Conservation (phyloP, 2,113 vertebrate species). For the Amphilophus citrinellus region DNA sequence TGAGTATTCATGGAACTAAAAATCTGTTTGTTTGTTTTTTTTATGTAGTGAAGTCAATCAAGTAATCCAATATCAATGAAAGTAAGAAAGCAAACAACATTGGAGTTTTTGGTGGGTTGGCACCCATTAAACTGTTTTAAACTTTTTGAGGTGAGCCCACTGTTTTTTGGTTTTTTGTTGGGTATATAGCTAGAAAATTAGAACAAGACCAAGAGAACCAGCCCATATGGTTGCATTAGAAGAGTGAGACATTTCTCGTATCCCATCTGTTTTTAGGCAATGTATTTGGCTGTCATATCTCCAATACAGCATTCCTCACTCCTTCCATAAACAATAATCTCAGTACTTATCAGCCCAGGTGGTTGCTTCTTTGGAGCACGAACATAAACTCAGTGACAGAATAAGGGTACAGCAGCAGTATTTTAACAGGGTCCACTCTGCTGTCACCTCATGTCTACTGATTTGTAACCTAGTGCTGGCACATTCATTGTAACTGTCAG, state of each 20-base stretch:
- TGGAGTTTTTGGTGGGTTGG: background rate
- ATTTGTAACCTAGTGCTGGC: conserved; percentile 73
- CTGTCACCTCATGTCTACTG: conserved; percentile 63
- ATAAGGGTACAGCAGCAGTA: conserved; percentile 58
- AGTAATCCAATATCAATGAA: too few relatives aligned
- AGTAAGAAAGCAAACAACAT: background rate
- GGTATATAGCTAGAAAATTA: background rate
- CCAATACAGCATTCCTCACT: background rate
- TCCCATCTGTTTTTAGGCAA: background rate
- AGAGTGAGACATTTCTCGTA: conserved; percentile 11
- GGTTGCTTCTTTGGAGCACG: conserved; percentile 33
- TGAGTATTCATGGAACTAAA: background rate
- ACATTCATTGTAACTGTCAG: conserved; percentile 76
- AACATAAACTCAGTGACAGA: conserved; percentile 56
- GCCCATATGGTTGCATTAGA: background rate
- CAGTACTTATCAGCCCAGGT: conserved; percentile 36
- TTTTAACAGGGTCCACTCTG: conserved; percentile 66
- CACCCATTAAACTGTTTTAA: background rate
- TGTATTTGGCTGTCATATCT: background rate
- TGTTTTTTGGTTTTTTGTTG: background rate
- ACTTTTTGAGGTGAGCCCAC: background rate
- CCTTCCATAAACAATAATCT: conserved; percentile 50
- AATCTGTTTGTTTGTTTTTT: background rate
- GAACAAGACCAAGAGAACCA: background rate
- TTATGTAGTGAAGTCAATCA: too few relatives aligned